A percentile compares a stretch with the other conserved stretches of the same genome.
These are phyloP conservation scores for Canis aureus DNA, from an alignment of 2,113 vertebrate species.

Conservation along the genomic window DNA sequence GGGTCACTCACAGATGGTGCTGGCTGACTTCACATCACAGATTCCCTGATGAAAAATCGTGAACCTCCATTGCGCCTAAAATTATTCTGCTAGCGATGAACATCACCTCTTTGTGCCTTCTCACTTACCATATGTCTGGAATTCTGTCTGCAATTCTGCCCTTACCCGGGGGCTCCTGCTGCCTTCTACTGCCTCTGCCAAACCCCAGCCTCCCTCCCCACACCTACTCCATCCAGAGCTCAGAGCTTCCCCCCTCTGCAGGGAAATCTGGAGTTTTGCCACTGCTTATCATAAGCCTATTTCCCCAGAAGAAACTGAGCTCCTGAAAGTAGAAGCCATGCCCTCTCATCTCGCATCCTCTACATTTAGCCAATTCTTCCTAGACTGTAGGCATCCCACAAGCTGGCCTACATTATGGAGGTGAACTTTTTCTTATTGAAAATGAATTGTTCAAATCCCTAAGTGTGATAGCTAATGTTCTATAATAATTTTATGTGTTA, in stretches of 20 bases:
- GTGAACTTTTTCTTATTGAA: neutral
- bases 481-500: neutral
- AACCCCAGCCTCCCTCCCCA: no score
- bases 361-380: neutral
- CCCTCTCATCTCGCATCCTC: no score
- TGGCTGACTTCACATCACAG: neutral
- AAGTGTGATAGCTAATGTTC: neutral
- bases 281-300: neutral
- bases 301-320: neutral
- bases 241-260: neutral
- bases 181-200: neutral
- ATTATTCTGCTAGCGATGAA: neutral
- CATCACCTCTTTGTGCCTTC: neutral
- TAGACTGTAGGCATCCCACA: neutral
- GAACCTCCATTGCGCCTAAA: neutral
- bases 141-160: neutral
- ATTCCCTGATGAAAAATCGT: neutral
- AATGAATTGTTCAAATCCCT: neutral
- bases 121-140: neutral
- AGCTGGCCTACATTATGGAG: neutral
- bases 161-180: neutral
- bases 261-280: neutral
- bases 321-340: neutral
- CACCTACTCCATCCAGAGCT: fast-evolving
- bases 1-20: no score